Evolutionary conservation across 2,113 vertebrate genomes (phyloP).

Genomic region (Dicerorhinus sumatrensis): DNA sequence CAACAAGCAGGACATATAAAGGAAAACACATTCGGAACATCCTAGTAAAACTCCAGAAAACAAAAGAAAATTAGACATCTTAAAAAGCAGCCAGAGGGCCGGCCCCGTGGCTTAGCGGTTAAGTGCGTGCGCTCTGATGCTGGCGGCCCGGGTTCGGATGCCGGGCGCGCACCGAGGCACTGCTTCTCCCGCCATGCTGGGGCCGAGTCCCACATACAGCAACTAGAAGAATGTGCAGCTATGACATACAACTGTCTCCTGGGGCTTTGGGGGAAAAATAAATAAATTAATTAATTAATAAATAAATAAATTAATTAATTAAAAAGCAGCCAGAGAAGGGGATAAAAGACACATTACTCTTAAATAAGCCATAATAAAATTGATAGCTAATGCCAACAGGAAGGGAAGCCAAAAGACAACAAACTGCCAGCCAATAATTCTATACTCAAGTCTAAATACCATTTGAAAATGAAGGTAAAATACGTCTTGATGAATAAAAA

Average conservation of each 20-base stretch:
- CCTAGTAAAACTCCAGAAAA: neutral
- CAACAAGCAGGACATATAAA: neutral
- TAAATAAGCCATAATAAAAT: neutral
- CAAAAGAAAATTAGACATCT: neutral
- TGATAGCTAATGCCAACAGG: neutral
- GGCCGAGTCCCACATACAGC: too few species aligned
- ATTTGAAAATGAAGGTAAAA: slow-evolving; percentile 4
- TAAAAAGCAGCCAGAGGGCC: neutral
- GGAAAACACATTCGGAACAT: neutral
- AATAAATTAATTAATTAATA: too few species aligned
- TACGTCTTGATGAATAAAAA: neutral
- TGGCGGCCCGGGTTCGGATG: too few species aligned
- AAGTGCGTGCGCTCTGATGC: too few species aligned
- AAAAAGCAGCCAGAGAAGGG: neutral
- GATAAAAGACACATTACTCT: neutral
- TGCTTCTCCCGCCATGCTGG: too few species aligned
- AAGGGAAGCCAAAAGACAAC: neutral
- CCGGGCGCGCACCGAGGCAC: too few species aligned
- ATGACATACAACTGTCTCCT: too few species aligned
- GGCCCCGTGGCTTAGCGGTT: too few species aligned
- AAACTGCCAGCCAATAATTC: neutral
- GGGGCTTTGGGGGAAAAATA: too few species aligned
- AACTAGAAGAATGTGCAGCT: too few species aligned
- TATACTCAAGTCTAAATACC: neutral
- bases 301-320: too few species aligned